These are phyloP conservation scores for Lasioglossum vierecki DNA, from an alignment of 2,888 invertebrate species.

Conservation along the genomic window DNA sequence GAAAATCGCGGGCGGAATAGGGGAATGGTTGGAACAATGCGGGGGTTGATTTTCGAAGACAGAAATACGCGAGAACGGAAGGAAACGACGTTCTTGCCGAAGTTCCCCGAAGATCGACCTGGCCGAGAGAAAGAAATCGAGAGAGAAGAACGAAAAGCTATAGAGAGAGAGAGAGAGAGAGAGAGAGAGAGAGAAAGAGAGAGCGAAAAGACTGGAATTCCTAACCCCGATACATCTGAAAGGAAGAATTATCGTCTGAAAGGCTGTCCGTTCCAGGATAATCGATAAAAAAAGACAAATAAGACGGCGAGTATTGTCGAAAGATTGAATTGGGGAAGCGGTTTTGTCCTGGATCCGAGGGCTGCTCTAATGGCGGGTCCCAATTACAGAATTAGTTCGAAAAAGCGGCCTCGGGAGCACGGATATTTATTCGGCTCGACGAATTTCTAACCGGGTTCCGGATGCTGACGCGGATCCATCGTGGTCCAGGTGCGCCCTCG, in stretches of 20 bases:
- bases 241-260: conserved; percentile 15
- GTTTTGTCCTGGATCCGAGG: conserved; percentile 11
- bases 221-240: conserved; percentile 15
- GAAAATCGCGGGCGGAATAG: not conserved
- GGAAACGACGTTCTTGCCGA: not conserved
- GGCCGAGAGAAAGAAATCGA: not conserved
- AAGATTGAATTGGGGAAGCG: conserved; percentile 3
- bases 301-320: not conserved
- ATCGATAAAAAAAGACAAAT: conserved; percentile 2
- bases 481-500: conserved; percentile 51
- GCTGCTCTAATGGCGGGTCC: conserved; percentile 1
- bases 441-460: conserved; percentile 28
- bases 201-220: not conserved
- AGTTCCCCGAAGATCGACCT: not conserved
- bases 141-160: too few relatives aligned
- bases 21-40: not conserved
- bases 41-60: not conserved
- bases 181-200: not conserved
- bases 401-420: conserved; percentile 10
- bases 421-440: conserved; percentile 51
- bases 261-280: conserved; percentile 9
- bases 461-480: conserved; percentile 52
- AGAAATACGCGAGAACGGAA: not conserved
- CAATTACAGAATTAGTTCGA: conserved; percentile 45
- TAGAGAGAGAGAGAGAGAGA: too few relatives aligned